Percentiles rank a stretch among this genome's conserved stretches.
phyloP scores from a whole-genome alignment of 2,888 invertebrate species.

The Rhyacophila evoluta region DNA sequence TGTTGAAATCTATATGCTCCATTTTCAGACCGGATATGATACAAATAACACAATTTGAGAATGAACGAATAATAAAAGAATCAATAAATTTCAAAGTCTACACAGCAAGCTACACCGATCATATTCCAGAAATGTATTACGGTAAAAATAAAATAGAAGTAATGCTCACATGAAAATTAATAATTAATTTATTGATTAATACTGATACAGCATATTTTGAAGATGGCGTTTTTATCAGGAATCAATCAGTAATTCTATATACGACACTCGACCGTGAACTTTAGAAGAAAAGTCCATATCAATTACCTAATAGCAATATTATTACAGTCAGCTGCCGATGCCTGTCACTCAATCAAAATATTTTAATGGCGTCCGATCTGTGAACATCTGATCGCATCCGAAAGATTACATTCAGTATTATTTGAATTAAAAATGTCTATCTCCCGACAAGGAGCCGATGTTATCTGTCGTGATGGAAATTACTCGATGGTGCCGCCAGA shows the following conservation, averaged over 20 bases:
- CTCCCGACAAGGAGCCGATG: not conserved
- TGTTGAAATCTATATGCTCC: too few species aligned
- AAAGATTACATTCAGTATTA: not conserved
- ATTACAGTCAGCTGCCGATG: not conserved
- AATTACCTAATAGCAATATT: not conserved
- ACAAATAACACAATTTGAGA: too few species aligned
- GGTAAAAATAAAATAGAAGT: not conserved
- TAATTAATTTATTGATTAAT: not conserved
- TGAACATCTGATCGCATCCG: not conserved
- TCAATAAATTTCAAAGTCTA: too few species aligned
- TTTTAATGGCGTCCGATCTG: not conserved
- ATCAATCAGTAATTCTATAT: too few species aligned
- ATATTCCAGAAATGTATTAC: not conserved
- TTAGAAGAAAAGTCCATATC: not conserved
- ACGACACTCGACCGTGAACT: not conserved
- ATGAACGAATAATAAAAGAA: too few species aligned
- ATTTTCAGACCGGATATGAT: too few species aligned
- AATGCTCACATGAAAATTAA: not conserved
- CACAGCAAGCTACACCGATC: too few species aligned
- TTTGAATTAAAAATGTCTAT: not conserved
- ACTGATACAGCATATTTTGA: too few species aligned
- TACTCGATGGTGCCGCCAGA: not conserved
- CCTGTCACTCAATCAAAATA: not conserved
- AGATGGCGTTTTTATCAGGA: too few species aligned
- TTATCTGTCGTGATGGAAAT: not conserved